Percentiles rank a stretch among this genome's conserved stretches.
Conservation (phyloP, 2,888 invertebrate genomes). For the Epirrhoe alternata region DNA sequence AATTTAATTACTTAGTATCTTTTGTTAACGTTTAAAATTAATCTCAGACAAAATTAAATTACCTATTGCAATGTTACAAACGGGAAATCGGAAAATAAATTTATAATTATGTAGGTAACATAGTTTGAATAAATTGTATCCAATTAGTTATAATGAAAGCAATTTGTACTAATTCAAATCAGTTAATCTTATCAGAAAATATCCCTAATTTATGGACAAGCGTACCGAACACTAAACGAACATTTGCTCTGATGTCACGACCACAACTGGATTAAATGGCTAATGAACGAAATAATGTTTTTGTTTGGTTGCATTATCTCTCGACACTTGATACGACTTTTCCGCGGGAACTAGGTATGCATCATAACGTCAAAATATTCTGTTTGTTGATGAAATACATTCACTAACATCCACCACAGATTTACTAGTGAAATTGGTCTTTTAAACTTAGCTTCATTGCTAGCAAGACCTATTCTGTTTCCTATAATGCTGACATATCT, state of each 20-base stretch:
- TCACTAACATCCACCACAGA: constrained; percentile 3
- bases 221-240: constrained; percentile 24
- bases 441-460: background rate
- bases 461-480: background rate
- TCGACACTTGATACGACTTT: constrained; percentile 59
- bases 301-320: constrained; percentile 65
- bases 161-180: background rate
- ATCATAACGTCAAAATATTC: constrained; percentile 16
- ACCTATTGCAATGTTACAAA: background rate
- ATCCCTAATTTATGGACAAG: background rate
- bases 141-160: no score
- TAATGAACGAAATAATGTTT: constrained; percentile 52
- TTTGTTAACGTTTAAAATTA: no score
- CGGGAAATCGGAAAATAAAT: background rate
- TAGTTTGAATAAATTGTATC: no score
- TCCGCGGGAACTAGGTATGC: constrained; percentile 26
- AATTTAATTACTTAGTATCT: no score
- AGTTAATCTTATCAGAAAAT: background rate
- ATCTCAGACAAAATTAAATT: no score
- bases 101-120: background rate
- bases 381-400: constrained; percentile 19
- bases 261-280: constrained; percentile 50
- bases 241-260: constrained; percentile 46
- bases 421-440: background rate
- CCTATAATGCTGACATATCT: constrained; percentile 1